Evolutionary conservation across 2,888 invertebrate species (phyloP).

Genomic region (Drosophila kambysellisi): DNA sequence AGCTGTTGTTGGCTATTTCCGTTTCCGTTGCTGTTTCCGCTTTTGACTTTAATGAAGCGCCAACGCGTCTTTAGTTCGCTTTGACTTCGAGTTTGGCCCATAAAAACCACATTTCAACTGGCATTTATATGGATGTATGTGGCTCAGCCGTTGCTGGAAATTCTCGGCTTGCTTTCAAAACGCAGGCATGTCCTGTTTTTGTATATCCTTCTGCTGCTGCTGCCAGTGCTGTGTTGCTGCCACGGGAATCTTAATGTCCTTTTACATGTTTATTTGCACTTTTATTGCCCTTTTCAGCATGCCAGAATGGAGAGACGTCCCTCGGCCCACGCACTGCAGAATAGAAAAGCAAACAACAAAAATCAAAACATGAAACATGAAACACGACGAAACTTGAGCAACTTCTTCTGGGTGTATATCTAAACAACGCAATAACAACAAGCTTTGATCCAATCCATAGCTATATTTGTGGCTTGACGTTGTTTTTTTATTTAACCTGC

Average conservation of each 20-base stretch:
- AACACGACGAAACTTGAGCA: slow-evolving; percentile 10
- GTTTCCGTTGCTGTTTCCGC: slow-evolving; percentile 54
- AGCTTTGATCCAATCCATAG: slow-evolving; percentile 21
- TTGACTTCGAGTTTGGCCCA: slow-evolving; percentile 51
- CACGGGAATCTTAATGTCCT: slow-evolving; percentile 66
- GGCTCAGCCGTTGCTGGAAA: slow-evolving; percentile 13
- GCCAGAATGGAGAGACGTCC: slow-evolving; percentile 26
- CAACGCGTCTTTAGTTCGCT: slow-evolving; percentile 57
- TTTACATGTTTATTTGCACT: slow-evolving; percentile 76
- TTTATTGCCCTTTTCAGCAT: slow-evolving; percentile 60
- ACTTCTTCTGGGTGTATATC: slow-evolving; percentile 1
- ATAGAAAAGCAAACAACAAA: slow-evolving; percentile 48
- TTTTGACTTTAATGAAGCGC: slow-evolving; percentile 74
- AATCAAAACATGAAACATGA: slow-evolving; percentile 43
- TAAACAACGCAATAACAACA: slow-evolving; percentile 6
- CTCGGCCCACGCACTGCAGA: slow-evolving; percentile 44
- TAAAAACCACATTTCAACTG: slow-evolving; percentile 71
- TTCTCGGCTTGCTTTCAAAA: slow-evolving; percentile 23
- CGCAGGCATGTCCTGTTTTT: slow-evolving; percentile 44
- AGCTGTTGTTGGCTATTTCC: slow-evolving; percentile 59
- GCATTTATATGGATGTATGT: slow-evolving; percentile 46
- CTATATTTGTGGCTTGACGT: not conserved
- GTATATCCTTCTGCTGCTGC: not conserved
- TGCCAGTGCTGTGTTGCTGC: slow-evolving; percentile 10
- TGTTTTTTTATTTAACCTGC: not conserved